Evolutionary conservation across 1,140 invertebrate genomes (phyloP), one percentile per base, ranked within the genome.

Genomic region (Achatina immaculata): DNA sequence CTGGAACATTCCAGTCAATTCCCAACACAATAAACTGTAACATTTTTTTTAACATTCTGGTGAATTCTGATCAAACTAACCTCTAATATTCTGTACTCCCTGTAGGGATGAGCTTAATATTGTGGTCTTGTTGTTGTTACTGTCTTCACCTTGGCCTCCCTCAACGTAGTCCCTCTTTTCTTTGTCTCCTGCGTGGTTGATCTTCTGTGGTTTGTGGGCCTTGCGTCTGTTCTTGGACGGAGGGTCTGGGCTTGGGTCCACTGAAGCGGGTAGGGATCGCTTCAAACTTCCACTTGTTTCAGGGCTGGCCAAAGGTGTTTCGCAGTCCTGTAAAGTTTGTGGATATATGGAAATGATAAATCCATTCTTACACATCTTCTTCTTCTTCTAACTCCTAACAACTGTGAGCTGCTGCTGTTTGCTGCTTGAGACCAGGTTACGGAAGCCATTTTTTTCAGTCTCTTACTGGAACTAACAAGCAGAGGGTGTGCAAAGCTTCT

Each of bases 171-270:
- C 1, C 16, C 36, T 3, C 14, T 45, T 43, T 31, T 48, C 11
- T 74, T 74, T 51, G 24, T 48, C 76, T 48, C 9, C 40, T 9
- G 38, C 24, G 65, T 68, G n/a, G 43, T 78, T 78, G 28, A 80
- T 80, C 40, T 48, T 71, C 45, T 80, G 78, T 3, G 78, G 78
- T 34, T 80, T 80, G n/a, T 38, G 45, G 14, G 78, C 78, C 40
- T 80, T 80, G 36, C 78, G 36, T 40, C 78, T 48, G 78, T 34
- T 80, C 48, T 80, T 80, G n/a, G 78, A 34, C 28, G 78, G 62
- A 40, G 68, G 78, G 9, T 16, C 55, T 19, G 55, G 55, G 51
- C 4, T 58, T n/a, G 14, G 38, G 38, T 58, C 58, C 62, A 36
- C 0, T n/a, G 2, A 19, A 31, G 24, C 48, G 1, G 55, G 19